A percentile compares a stretch with the other conserved stretches of the same genome.
phyloP scores from a whole-genome alignment of 2,113 vertebrate genomes.

The Pteruthius melanotis region DNA sequence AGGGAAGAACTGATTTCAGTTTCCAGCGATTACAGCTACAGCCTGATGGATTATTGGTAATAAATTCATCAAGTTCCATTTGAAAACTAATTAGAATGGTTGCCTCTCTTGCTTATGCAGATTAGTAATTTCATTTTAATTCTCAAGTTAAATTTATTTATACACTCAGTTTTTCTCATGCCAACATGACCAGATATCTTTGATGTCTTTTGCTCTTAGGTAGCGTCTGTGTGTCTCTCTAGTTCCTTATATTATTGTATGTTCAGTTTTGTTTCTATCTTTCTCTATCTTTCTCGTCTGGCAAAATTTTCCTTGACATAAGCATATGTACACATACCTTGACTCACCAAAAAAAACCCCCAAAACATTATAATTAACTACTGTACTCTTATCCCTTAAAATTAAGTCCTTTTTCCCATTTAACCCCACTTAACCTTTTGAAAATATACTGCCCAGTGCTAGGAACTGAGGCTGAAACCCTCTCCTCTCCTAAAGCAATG shows the following conservation, averaged over 20 bases:
- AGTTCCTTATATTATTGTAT: background rate
- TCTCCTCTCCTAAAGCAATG: background rate
- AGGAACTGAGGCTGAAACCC: background rate
- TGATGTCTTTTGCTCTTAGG: background rate
- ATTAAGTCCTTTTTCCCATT: background rate
- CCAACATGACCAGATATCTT: background rate
- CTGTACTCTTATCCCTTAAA: background rate
- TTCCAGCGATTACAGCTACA: background rate
- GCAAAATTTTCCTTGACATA: background rate
- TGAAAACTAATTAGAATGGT: background rate
- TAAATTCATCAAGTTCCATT: background rate
- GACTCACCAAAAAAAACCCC: background rate
- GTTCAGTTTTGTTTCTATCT: background rate
- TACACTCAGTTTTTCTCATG: background rate
- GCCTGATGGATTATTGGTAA: background rate
- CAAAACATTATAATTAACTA: background rate
- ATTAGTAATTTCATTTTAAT: background rate
- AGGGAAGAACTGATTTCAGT: background rate
- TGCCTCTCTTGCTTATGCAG: background rate
- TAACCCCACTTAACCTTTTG: background rate
- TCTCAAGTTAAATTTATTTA: background rate
- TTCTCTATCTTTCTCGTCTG: background rate
- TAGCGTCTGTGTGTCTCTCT: background rate
- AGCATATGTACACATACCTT: background rate
- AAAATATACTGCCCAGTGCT: background rate